Conservation (phyloP, 1,140 invertebrate species). For the Dryas iulia region DNA sequence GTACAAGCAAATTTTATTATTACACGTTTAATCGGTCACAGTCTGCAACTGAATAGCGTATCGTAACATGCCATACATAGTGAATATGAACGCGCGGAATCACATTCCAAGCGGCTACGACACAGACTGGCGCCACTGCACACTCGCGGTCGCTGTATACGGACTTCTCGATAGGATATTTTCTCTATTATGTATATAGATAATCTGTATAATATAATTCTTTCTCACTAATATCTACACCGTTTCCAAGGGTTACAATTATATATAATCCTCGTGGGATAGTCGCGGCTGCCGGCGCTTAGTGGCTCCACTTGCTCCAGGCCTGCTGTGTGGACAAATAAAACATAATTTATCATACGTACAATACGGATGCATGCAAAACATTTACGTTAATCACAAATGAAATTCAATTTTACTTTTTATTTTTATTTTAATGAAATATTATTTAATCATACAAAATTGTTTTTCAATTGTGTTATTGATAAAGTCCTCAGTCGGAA, state of each 20-base stretch:
- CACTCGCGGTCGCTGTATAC: slow-evolving; percentile 46
- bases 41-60: slow-evolving; percentile 43
- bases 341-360: background rate
- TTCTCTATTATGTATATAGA: slow-evolving; percentile 78
- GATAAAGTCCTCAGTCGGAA: too few relatives aligned
- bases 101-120: slow-evolving; percentile 68
- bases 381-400: too few relatives aligned
- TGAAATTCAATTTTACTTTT: too few relatives aligned
- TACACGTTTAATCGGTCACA: slow-evolving; percentile 68
- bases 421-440: too few relatives aligned
- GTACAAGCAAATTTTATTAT: slow-evolving; percentile 78
- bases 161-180: slow-evolving; percentile 74
- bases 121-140: slow-evolving; percentile 21
- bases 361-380: too few relatives aligned
- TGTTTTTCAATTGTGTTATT: too few relatives aligned
- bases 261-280: slow-evolving; percentile 63
- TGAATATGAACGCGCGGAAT: slow-evolving; percentile 61
- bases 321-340: slow-evolving; percentile 42
- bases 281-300: slow-evolving; percentile 41
- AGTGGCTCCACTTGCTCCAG: slow-evolving; percentile 77
- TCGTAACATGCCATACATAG: slow-evolving; percentile 10
- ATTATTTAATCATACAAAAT: too few relatives aligned
- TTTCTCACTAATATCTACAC: slow-evolving; percentile 80
- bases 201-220: slow-evolving; percentile 79
- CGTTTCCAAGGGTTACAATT: slow-evolving; percentile 72